Percentiles rank a stretch among this genome's conserved stretches.
Evolutionary conservation across 2,797 vertebrate genomes (phyloP).

Genomic region (Galago senegalensis): DNA sequence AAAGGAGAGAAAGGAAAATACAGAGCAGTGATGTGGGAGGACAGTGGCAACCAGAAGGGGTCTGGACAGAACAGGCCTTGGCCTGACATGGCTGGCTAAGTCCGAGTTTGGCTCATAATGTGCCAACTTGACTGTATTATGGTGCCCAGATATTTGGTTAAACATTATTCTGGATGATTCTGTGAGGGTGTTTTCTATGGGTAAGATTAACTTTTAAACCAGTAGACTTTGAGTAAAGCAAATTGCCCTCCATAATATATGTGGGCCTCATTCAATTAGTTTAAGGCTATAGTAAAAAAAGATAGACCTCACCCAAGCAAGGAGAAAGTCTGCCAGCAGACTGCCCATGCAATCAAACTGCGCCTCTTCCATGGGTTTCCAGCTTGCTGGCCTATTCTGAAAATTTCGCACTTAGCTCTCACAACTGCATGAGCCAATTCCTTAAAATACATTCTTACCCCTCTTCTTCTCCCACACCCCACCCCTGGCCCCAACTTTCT

Average conservation of each 20-base stretch:
- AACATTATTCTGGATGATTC: conserved; percentile 17
- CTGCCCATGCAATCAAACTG: not conserved
- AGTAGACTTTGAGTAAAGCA: not conserved
- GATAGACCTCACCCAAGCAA: not conserved
- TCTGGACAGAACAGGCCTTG: not conserved
- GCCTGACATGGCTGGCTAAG: not conserved
- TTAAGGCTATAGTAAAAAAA: conserved; percentile 3
- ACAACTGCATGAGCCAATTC: not conserved
- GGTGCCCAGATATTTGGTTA: not conserved
- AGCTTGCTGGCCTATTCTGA: not conserved
- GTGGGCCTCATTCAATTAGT: not conserved
- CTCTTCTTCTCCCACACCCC: not conserved
- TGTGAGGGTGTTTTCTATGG: not conserved
- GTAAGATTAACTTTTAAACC: conserved; percentile 2
- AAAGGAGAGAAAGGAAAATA: not conserved
- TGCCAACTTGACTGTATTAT: not conserved
- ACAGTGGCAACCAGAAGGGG: not conserved
- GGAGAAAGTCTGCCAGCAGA: not conserved
- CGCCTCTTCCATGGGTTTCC: not conserved
- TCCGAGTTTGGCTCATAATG: not conserved
- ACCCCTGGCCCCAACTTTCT: accelerated
- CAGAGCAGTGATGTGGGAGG: not conserved
- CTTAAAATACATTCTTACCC: not conserved
- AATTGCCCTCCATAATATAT: not conserved
- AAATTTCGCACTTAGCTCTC: not conserved